phyloP scores from a whole-genome alignment of 2,888 invertebrate species.

The Xiphydria camelus region DNA sequence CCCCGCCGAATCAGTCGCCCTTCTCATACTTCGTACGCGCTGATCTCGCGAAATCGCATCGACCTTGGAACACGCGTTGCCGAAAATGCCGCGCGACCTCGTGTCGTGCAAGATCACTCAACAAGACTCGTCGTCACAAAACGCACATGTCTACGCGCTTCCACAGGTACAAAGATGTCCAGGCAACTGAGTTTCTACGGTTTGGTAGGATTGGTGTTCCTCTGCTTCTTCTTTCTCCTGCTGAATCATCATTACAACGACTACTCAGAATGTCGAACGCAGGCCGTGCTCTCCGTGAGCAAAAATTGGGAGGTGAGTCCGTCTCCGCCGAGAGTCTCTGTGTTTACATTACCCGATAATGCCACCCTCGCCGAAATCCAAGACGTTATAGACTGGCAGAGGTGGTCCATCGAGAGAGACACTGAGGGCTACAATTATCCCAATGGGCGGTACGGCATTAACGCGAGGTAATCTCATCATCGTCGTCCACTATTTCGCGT shows the following conservation, averaged over 20 bases:
- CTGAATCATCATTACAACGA: constrained; percentile 52
- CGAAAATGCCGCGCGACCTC: no score
- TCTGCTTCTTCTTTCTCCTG: constrained; percentile 53
- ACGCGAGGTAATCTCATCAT: constrained; percentile 58
- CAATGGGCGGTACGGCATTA: constrained; percentile 60
- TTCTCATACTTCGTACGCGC: no score
- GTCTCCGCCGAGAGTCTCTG: no score
- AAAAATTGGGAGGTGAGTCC: constrained; percentile 23
- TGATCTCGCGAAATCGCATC: no score
- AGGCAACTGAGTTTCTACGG: constrained; percentile 52
- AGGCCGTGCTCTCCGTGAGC: constrained; percentile 51
- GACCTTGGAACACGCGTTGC: no score
- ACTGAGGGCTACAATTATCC: constrained; percentile 68
- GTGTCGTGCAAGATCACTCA: no score
- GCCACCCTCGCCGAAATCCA: constrained; percentile 57
- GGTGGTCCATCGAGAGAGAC: constrained; percentile 61
- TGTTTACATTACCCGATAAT: no score
- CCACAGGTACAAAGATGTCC: constrained; percentile 47
- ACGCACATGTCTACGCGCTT: no score
- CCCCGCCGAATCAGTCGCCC: no score
- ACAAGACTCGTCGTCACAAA: no score
- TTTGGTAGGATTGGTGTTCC: constrained; percentile 49
- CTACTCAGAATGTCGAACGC: constrained; percentile 51
- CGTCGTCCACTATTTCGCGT: no score
- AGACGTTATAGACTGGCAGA: constrained; percentile 64